Evolutionary conservation across 2,797 vertebrate species (phyloP).

Genomic region (Myripristis murdjan): DNA sequence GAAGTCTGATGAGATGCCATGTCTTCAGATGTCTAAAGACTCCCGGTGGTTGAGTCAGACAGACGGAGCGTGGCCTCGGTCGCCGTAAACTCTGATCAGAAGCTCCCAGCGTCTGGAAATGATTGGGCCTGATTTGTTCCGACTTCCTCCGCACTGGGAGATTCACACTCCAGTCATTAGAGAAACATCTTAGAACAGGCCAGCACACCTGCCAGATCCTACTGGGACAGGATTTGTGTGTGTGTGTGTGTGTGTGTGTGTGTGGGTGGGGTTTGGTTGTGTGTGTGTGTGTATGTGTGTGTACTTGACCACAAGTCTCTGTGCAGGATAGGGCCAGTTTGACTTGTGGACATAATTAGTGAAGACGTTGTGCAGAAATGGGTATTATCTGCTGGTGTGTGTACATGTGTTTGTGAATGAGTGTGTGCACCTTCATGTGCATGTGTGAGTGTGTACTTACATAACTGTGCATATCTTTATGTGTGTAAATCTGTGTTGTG

Average conservation of each 20-base stretch:
- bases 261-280: background rate
- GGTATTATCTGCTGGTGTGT: background rate
- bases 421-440: background rate
- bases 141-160: slow-evolving; percentile 26
- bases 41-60: slow-evolving; percentile 26
- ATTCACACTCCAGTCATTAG: slow-evolving; percentile 34
- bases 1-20: slow-evolving; percentile 20
- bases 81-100: slow-evolving; percentile 26
- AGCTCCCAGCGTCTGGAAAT: slow-evolving; percentile 50
- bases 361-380: too few species aligned
- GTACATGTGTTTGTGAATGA: background rate
- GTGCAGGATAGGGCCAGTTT: too few species aligned
- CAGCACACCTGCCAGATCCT: slow-evolving; percentile 8
- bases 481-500: background rate
- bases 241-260: background rate
- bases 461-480: slow-evolving; percentile 2
- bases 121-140: slow-evolving; percentile 58
- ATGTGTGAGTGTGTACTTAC: background rate
- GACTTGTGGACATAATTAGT: too few species aligned
- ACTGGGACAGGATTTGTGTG: background rate
- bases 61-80: slow-evolving; percentile 27
- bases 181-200: slow-evolving; percentile 11
- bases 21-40: slow-evolving; percentile 2
- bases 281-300: background rate
- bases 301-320: too few species aligned